These are phyloP conservation scores for Amphilophus citrinellus DNA, from an alignment of 2,113 vertebrate species.

Conservation along the genomic window DNA sequence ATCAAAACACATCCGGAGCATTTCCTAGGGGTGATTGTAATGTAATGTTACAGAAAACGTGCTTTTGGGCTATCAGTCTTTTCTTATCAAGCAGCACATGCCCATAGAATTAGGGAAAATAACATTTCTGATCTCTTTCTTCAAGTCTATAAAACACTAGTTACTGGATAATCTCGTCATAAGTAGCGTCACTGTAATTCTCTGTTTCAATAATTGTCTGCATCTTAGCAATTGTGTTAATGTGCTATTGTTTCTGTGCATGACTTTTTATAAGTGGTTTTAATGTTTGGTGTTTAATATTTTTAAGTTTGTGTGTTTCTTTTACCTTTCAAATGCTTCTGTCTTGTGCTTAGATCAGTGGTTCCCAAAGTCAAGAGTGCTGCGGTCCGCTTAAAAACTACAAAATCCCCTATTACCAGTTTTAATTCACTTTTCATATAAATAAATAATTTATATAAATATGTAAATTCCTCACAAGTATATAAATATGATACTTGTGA, in stretches of 20 bases:
- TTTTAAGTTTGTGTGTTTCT: not conserved
- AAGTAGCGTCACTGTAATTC: not conserved
- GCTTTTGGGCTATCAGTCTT: not conserved
- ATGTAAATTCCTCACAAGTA: too few relatives aligned
- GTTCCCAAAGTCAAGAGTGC: too few relatives aligned
- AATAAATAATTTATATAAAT: too few relatives aligned
- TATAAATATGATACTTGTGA: too few relatives aligned
- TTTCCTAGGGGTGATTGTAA: not conserved
- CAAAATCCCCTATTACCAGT: too few relatives aligned
- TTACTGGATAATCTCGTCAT: not conserved
- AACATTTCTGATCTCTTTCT: not conserved
- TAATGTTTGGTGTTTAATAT: not conserved
- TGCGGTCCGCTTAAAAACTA: too few relatives aligned
- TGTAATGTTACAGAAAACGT: not conserved
- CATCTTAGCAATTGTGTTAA: not conserved
- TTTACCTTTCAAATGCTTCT: not conserved
- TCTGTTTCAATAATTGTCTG: not conserved
- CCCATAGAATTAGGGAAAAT: not conserved
- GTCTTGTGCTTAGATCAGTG: too few relatives aligned
- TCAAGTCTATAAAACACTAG: not conserved
- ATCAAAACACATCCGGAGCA: not conserved
- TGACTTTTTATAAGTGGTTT: not conserved
- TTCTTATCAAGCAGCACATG: not conserved
- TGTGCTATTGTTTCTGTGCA: not conserved
- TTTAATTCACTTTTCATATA: too few relatives aligned